Base-by-base conservation (phyloP, 2,888 invertebrate genomes). In the Allacma fusca region DNA sequence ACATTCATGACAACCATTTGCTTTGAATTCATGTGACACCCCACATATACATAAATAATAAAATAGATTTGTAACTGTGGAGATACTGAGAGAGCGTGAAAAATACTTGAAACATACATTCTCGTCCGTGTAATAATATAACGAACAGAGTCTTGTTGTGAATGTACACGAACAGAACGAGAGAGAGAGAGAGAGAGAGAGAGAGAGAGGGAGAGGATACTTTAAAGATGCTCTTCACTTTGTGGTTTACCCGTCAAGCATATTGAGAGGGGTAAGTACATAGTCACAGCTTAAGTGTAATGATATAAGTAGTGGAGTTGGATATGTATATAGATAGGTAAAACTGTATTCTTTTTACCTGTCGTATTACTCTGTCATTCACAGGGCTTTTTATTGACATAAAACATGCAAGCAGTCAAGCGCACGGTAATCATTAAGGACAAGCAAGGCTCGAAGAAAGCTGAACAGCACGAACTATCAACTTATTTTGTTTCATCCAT, bases 301-400 rank as follows among this genome's bases (percentile, higher is more conserved):
- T n/a, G n/a, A n/a, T n/a, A n/a, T n/a, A n/a, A n/a, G n/a, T n/a
- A n/a, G n/a, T n/a, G n/a, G n/a, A n/a, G n/a, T n/a, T n/a, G n/a
- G n/a, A 23, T 13, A 7, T 59, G 59, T 59, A 59, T 7, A 13
- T 59, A 13, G 7, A 23, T 13, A 59, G 23, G 59, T n/a, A 59
- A 13, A 9, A 40, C 13, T 59, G 5, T n/a, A 13, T 59, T 59
- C 23, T 7, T 59, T 59, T 59, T 59, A 71, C 57, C 72, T 72
- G 69, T 24, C 23, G 69, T 34, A 72, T 59, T 59, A 21, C 67
- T 5, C 72, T 72, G 59, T 28, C 72, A 72, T 57, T 72, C 72
- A 57, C 21, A 59, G n/a, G 21, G 19, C 34, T n/a, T 29, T 23
- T 69, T 69, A 69, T 43, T 43, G 40, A 43, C 43, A 40, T 50